These are phyloP conservation scores for Chauna torquata DNA, from an alignment of 2,113 vertebrate species.

Conservation along the genomic window DNA sequence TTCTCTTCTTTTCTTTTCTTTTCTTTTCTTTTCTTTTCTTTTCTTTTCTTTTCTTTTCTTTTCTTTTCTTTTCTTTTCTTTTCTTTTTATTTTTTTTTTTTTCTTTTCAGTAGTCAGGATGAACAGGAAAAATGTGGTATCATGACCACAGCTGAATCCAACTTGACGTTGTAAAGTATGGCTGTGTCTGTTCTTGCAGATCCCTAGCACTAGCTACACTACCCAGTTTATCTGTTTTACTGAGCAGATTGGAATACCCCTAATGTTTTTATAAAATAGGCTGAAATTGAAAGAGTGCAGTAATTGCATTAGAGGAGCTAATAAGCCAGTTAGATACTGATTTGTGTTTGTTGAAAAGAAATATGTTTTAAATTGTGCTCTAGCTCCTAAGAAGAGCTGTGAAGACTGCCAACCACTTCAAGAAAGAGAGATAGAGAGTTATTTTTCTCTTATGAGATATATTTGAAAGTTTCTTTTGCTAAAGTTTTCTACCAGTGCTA, in stretches of 20 bases:
- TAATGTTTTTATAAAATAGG: background rate
- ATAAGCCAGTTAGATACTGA: background rate
- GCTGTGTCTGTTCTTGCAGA: accelerated
- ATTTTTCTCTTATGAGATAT: background rate
- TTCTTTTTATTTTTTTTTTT: no score
- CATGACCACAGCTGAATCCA: background rate
- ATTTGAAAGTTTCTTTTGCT: background rate
- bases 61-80: no score
- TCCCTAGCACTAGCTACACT: background rate
- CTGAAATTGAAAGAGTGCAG: background rate
- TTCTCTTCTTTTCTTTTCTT: no score
- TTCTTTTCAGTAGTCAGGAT: background rate
- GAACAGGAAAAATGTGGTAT: background rate
- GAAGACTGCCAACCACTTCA: background rate
- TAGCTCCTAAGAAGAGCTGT: background rate
- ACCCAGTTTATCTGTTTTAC: background rate
- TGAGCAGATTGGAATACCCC: background rate
- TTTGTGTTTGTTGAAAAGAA: background rate
- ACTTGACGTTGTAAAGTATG: background rate
- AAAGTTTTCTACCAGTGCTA: background rate
- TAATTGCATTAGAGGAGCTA: background rate
- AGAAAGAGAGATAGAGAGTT: background rate
- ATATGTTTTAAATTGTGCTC: background rate
- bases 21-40: no score
- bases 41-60: no score